Percentiles rank a stretch among this genome's conserved stretches.
These are phyloP conservation scores for Cynopterus brachyotis DNA, from an alignment of 2,113 vertebrate genomes.

Conservation along the genomic window DNA sequence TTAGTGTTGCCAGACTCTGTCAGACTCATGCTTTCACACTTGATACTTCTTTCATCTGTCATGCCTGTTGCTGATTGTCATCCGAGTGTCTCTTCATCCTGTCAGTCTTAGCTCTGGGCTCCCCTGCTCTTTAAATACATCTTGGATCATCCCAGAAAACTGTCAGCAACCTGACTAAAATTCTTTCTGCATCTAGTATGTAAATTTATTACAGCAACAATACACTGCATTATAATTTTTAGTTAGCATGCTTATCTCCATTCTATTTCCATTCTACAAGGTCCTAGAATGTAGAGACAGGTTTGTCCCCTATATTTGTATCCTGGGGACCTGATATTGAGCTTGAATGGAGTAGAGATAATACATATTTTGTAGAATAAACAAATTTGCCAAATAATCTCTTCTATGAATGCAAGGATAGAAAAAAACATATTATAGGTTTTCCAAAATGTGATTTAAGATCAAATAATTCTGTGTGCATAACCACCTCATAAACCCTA, in stretches of 20 bases:
- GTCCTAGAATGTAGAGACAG: neutral
- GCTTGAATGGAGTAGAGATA: neutral
- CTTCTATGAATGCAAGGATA: neutral
- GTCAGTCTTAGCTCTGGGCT: neutral
- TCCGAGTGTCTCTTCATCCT: neutral
- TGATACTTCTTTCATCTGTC: neutral
- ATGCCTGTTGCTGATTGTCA: neutral
- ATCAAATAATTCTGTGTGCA: neutral
- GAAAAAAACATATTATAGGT: neutral
- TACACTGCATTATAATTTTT: neutral
- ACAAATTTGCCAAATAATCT: neutral
- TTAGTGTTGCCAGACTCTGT: neutral
- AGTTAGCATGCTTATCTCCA: neutral
- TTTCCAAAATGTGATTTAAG: neutral
- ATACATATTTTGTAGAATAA: neutral
- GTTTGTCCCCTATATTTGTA: neutral
- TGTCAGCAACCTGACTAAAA: neutral
- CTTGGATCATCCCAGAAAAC: slow-evolving; percentile 33
- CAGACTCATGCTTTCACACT: neutral
- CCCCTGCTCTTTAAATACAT: neutral
- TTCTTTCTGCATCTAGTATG: neutral
- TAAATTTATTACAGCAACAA: neutral
- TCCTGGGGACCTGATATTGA: neutral
- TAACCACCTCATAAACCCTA: neutral
- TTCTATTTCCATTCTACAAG: neutral